A percentile compares a stretch with the other conserved stretches of the same genome.
phyloP scores from a whole-genome alignment of 2,113 vertebrate genomes.

The Pedionomus torquatus region DNA sequence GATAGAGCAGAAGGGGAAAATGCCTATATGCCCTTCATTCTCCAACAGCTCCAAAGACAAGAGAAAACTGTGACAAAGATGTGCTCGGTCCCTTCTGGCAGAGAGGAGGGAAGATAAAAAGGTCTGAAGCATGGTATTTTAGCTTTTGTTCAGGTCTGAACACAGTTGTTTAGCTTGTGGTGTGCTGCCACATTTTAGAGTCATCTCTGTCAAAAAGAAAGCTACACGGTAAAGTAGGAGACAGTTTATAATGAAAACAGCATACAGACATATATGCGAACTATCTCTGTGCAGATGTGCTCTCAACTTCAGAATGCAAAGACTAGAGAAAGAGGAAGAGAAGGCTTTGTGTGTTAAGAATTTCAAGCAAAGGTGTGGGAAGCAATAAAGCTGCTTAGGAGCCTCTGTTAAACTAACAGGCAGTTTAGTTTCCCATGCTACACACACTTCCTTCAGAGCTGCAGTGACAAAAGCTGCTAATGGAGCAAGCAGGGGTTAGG shows the following conservation, averaged over 20 bases:
- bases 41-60: neutral
- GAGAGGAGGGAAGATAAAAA: neutral
- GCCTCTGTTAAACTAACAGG: neutral
- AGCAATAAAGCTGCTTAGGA: neutral
- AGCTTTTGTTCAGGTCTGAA: neutral
- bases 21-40: neutral
- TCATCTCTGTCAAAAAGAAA: neutral
- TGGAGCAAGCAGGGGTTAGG: neutral
- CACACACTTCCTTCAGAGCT: neutral
- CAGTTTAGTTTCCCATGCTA: neutral
- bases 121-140: neutral
- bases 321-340: neutral
- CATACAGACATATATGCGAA: neutral
- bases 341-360: neutral
- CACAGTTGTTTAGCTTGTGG: neutral
- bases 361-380: neutral
- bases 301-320: neutral
- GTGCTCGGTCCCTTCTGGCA: neutral
- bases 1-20: neutral
- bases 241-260: neutral
- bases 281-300: neutral
- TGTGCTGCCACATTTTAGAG: neutral
- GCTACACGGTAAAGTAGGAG: neutral
- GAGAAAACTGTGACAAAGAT: neutral
- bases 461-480: neutral